Evolutionary conservation across 2,797 vertebrate genomes (phyloP).

Genomic region (Pipistrellus kuhlii): DNA sequence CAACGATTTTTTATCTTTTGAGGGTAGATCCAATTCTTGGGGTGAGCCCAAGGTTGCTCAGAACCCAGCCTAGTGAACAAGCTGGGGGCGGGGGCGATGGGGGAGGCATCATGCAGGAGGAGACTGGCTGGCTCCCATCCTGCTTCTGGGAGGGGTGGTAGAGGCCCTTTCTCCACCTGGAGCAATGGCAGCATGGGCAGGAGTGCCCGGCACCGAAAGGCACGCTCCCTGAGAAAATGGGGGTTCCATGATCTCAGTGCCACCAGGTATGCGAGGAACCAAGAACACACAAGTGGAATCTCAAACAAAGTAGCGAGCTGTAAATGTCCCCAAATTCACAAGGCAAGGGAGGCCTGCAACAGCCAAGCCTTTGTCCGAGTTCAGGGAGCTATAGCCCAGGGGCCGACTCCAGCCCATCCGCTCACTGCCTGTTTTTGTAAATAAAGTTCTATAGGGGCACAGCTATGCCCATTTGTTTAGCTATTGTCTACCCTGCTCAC

Average conservation of each 20-base stretch:
- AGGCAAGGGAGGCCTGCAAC: neutral
- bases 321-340: neutral
- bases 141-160: neutral
- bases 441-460: slow-evolving; percentile 34
- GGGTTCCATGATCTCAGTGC: neutral
- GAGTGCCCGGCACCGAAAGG: neutral
- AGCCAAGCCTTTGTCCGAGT: neutral
- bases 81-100: neutral
- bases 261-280: neutral
- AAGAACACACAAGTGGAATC: neutral
- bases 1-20: neutral
- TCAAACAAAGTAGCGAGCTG: neutral
- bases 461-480: neutral
- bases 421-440: slow-evolving; percentile 20
- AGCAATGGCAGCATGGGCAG: neutral
- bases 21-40: slow-evolving; percentile 19
- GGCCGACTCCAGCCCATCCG: neutral
- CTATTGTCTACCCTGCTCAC: neutral
- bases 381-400: neutral
- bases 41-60: neutral
- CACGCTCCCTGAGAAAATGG: neutral
- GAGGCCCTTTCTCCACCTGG: neutral
- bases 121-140: neutral
- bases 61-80: neutral
- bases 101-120: neutral